These are phyloP conservation scores for Scaptomyza montana DNA, from an alignment of 1,140 invertebrate species.

Conservation along the genomic window DNA sequence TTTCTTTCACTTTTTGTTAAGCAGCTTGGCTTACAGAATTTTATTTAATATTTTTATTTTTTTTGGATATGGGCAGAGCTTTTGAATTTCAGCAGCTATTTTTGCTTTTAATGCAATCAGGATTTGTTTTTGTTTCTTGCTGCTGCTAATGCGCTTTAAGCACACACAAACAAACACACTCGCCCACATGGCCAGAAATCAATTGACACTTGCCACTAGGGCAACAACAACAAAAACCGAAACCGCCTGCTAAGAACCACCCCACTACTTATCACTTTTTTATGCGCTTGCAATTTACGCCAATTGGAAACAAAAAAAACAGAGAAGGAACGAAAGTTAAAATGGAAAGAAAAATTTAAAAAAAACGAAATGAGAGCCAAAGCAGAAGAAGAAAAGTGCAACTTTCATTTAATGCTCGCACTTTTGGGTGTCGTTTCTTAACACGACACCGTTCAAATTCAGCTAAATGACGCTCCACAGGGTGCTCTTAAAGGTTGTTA, in stretches of 20 bases:
- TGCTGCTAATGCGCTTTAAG: constrained; percentile 66
- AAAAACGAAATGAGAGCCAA: not conserved
- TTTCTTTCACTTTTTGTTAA: constrained; percentile 35
- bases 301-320: constrained; percentile 44
- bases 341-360: constrained; percentile 8
- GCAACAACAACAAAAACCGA: constrained; percentile 28
- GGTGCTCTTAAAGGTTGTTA: constrained; percentile 28
- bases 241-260: constrained; percentile 5
- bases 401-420: constrained; percentile 73
- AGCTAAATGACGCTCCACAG: constrained; percentile 66
- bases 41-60: not conserved
- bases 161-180: constrained; percentile 15
- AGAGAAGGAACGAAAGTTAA: not conserved
- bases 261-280: constrained; percentile 39
- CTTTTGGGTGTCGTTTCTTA: constrained; percentile 69
- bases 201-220: constrained; percentile 69
- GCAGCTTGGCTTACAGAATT: constrained; percentile 35
- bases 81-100: constrained; percentile 63
- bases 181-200: constrained; percentile 58
- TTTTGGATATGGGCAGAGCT: constrained; percentile 57
- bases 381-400: constrained; percentile 35
- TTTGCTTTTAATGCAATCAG: constrained; percentile 64
- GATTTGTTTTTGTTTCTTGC: constrained; percentile 26
- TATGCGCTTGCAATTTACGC: constrained; percentile 67
- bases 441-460: constrained; percentile 60